Conservation (phyloP, 37 sponge, comb jelly and placozoan species). For the Agelas oroides region DNA sequence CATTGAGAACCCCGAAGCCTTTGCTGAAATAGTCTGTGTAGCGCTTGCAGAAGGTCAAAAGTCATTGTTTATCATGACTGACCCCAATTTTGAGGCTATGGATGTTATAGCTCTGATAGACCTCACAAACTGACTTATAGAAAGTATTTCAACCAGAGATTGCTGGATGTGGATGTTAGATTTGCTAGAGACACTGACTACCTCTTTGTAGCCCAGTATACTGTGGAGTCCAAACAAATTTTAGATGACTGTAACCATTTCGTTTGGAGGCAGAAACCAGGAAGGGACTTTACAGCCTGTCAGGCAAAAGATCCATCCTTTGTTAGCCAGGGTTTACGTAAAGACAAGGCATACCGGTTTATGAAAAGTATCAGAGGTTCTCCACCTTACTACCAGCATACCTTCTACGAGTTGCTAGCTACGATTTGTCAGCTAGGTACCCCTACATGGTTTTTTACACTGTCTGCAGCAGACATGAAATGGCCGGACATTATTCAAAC, state of each 20-base stretch:
- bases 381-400: slow-evolving; percentile 30
- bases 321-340: background rate
- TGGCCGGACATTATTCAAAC: slow-evolving; percentile 58
- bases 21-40: no score
- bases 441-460: slow-evolving; percentile 51
- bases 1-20: slow-evolving; percentile 33
- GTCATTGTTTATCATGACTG: slow-evolving; percentile 31
- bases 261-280: background rate
- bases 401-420: slow-evolving; percentile 49
- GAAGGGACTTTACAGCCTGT: background rate
- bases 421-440: slow-evolving; percentile 41
- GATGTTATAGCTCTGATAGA: background rate
- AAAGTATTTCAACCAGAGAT: slow-evolving; percentile 34
- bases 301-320: background rate
- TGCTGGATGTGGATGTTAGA: slow-evolving; percentile 36
- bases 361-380: slow-evolving; percentile 46
- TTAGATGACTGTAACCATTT: slow-evolving; percentile 1
- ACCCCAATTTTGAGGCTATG: slow-evolving; percentile 33
- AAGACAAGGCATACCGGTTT: slow-evolving; percentile 47
- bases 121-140: slow-evolving; percentile 26
- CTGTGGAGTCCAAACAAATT: slow-evolving; percentile 34
- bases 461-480: slow-evolving; percentile 44
- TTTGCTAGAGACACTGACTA: slow-evolving; percentile 45
- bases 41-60: slow-evolving; percentile 27
- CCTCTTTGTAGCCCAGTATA: slow-evolving; percentile 41